Conservation (phyloP, 2,797 vertebrate genomes). For the Hypotaenidia philippensis region DNA sequence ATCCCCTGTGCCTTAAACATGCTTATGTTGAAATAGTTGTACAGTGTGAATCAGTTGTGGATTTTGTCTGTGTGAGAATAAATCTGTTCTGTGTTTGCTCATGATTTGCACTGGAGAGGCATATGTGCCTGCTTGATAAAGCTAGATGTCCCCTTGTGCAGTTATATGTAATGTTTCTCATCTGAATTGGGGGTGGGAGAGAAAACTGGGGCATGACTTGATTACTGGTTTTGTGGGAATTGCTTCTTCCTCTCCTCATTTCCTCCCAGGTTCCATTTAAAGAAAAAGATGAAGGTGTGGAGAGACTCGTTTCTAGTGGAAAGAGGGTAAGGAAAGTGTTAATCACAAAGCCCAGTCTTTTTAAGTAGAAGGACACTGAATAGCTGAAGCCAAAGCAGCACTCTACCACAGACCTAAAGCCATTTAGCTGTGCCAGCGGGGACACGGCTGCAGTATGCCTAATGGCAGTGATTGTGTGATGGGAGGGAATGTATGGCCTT, state of each 20-base stretch:
- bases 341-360: neutral
- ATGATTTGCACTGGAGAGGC: neutral
- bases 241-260: neutral
- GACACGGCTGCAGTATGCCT: neutral
- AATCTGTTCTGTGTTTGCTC: neutral
- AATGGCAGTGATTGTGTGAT: slow-evolving; percentile 13
- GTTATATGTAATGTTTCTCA: neutral
- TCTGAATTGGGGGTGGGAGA: neutral
- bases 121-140: neutral
- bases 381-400: slow-evolving; percentile 6
- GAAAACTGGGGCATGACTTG: neutral
- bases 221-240: neutral
- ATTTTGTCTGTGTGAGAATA: neutral
- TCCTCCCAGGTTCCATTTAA: slow-evolving; percentile 89
- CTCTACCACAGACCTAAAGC: neutral
- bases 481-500: neutral
- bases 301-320: slow-evolving; percentile 96
- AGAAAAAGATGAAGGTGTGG: slow-evolving; percentile 93
- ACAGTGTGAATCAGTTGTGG: neutral
- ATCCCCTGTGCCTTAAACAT: neutral
- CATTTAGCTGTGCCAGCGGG: slow-evolving; percentile 34
- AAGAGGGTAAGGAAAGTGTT: slow-evolving; percentile 88
- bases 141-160: neutral
- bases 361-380: neutral
- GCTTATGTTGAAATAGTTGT: neutral